Evolutionary conservation across 23 tunicate genomes (phyloP), one percentile per base, ranked within the genome.

Genomic region (Phallusia fumigata): DNA sequence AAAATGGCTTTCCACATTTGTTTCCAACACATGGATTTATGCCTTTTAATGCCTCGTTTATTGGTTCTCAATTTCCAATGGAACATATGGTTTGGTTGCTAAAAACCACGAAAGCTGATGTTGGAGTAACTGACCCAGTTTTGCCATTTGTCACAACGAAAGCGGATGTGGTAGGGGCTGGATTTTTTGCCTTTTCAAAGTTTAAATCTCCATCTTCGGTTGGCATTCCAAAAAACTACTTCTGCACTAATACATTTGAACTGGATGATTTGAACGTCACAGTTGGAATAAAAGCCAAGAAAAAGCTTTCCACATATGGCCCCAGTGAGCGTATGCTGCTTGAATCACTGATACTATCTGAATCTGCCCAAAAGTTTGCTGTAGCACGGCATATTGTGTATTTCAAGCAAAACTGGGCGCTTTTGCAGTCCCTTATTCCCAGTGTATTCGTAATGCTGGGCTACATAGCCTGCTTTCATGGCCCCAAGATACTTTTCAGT

Each of bases 301-400:
- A 32, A 16, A 32, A 32, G 30, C 28, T 89, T 31, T 74, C 80
- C 40, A 31, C 36, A 11, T 34, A 80, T 64, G 84, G 89, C 35
- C 79, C 73, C 19, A 89, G 50, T 64, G 94, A 94, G 82, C 33
- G 58, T 18, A 86, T 75, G 75, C 75, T 94, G 21, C 50, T 89
- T 65, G 88, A 94, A 76, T 90, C 95, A 19, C 80, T 94, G 32
- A n/a, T 94, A 32, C 65, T 89, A 30, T 94, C 98, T 3, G 90
- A 89, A 77, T 76, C 80, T 35, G 88, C 98, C 0, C 83, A 94
- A 75, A 85, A 85, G 51, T 94, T 89, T 86, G 94, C 87, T 47
- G 53, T 94, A 21, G 98, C 98, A 0, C 69, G 90, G 22, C 88
- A 84, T 45, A 30, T 94, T 28, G 58, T 64, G 30, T 87, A 75